Evolutionary conservation across 2,113 vertebrate genomes (phyloP).

Genomic region (Sialia sialis): DNA sequence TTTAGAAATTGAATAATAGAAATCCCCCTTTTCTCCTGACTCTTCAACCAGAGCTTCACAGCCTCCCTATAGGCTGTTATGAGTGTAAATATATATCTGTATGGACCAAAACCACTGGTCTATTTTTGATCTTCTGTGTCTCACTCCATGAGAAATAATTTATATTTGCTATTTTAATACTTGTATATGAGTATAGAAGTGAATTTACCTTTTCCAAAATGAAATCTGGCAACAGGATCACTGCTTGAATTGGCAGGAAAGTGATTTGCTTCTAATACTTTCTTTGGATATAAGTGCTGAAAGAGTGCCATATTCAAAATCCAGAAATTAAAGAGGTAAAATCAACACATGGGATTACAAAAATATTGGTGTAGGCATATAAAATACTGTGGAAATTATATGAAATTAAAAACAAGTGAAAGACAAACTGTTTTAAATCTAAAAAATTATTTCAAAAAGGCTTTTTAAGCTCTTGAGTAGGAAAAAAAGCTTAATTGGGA

Average conservation of each 20-base stretch:
- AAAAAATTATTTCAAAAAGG: not conserved
- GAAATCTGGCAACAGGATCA: not conserved
- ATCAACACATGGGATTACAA: not conserved
- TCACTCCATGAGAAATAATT: not conserved
- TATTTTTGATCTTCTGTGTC: not conserved
- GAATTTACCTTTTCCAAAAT: not conserved
- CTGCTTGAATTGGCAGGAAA: not conserved
- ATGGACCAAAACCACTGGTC: not conserved
- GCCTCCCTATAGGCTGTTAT: too few species aligned
- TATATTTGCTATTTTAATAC: not conserved
- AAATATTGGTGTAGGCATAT: not conserved
- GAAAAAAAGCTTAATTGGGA: not conserved
- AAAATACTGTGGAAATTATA: not conserved
- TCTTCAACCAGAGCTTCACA: not conserved
- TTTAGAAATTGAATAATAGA: not conserved
- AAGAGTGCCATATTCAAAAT: not conserved
- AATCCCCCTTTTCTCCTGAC: rapidly evolving
- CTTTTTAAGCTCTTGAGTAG: not conserved
- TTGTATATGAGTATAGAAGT: not conserved
- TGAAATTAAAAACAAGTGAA: not conserved
- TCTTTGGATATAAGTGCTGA: not conserved
- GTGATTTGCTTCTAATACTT: not conserved
- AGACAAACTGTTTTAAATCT: not conserved
- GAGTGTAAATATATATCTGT: not conserved
- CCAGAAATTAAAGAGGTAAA: not conserved